Evolutionary conservation across 1,140 invertebrate species (phyloP).

Genomic region (Heliconius hermathena): DNA sequence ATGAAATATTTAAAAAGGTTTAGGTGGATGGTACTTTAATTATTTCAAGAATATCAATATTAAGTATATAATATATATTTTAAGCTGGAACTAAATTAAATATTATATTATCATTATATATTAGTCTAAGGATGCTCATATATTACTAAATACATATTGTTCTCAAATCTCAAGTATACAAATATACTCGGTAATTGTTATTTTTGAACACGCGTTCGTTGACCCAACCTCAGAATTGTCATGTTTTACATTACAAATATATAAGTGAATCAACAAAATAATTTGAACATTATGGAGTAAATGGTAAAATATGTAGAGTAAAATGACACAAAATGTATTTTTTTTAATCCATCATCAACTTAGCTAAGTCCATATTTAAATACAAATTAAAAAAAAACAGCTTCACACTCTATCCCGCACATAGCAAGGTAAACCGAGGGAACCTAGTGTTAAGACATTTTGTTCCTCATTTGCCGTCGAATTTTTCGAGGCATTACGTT

Average conservation of each 20-base stretch:
- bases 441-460: too few relatives aligned
- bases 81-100: background rate
- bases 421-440: too few relatives aligned
- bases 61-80: too few relatives aligned
- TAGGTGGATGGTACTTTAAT: background rate
- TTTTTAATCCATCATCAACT: background rate
- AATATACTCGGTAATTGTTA: conserved; percentile 29
- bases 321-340: background rate
- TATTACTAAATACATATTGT: background rate
- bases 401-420: too few relatives aligned
- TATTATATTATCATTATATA: background rate
- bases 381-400: too few relatives aligned
- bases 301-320: background rate
- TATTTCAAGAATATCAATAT: too few relatives aligned
- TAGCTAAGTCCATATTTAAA: too few relatives aligned
- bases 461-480: too few relatives aligned
- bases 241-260: conserved; percentile 1
- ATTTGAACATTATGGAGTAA: background rate
- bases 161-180: conserved; percentile 5
- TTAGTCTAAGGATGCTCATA: background rate
- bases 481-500: too few relatives aligned
- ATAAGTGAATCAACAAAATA: background rate
- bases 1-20: background rate
- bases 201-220: conserved; percentile 37
- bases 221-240: conserved; percentile 21